Evolutionary conservation across 2,797 vertebrate genomes (phyloP).

Genomic region (Sebastes matsubarae): DNA sequence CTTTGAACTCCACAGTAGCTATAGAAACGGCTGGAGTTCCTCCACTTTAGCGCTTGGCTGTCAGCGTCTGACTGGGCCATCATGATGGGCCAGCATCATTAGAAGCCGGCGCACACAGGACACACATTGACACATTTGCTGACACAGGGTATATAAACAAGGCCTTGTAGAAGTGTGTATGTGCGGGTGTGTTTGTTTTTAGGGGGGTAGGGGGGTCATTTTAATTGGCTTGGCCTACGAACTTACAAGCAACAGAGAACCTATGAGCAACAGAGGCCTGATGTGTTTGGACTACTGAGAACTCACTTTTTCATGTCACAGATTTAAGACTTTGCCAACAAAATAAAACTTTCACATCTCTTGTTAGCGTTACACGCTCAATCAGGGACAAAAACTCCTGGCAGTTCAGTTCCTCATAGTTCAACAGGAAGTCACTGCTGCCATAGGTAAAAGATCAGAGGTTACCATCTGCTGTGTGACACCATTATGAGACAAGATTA

Average conservation of each 20-base stretch:
- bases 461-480: constrained; percentile 15
- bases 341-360: constrained; percentile 64
- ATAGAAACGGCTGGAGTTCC: constrained; percentile 82
- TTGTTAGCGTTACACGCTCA: constrained; percentile 29
- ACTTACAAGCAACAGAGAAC: constrained; percentile 62
- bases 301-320: constrained; percentile 54
- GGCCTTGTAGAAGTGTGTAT: constrained; percentile 56
- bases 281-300: constrained; percentile 67
- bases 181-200: constrained; percentile 68
- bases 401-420: constrained; percentile 1
- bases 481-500: constrained; percentile 31
- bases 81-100: constrained; percentile 79
- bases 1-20: constrained; percentile 84
- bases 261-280: constrained; percentile 63
- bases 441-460: constrained; percentile 28
- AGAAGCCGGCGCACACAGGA: constrained; percentile 69
- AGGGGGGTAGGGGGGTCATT: constrained; percentile 74
- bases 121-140: constrained; percentile 78
- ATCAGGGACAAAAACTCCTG: constrained; percentile 23
- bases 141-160: constrained; percentile 77
- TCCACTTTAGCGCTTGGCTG: constrained; percentile 80
- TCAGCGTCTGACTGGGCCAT: constrained; percentile 80
- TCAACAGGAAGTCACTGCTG: constrained; percentile 3
- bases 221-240: constrained; percentile 80
- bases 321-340: constrained; percentile 59